These are phyloP conservation scores for Nibea coibor DNA, from an alignment of 2,113 vertebrate species.

Conservation along the genomic window DNA sequence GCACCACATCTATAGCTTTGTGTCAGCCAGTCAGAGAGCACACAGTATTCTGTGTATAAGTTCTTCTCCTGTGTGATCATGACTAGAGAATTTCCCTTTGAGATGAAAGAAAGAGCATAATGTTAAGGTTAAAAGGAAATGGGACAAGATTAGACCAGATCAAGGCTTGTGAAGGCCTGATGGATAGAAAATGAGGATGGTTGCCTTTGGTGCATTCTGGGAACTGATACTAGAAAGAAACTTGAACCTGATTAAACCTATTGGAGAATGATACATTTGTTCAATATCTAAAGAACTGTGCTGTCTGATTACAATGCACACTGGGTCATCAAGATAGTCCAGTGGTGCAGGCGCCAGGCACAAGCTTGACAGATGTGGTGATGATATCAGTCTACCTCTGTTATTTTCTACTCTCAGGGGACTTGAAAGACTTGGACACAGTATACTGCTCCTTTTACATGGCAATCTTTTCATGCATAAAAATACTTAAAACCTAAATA, in stretches of 20 bases:
- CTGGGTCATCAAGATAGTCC: slow-evolving; percentile 18
- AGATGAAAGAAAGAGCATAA: slow-evolving; percentile 49
- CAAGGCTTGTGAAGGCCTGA: neutral
- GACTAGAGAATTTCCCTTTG: neutral
- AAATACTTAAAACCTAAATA: neutral
- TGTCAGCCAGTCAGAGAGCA: too few species aligned
- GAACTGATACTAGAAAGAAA: slow-evolving; percentile 13
- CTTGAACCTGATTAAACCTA: neutral
- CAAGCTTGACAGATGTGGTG: slow-evolving; percentile 27
- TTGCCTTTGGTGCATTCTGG: slow-evolving; percentile 35
- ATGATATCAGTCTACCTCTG: slow-evolving; percentile 46
- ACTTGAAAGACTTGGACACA: slow-evolving; percentile 49
- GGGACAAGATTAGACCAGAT: slow-evolving; percentile 13
- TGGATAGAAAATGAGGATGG: slow-evolving; percentile 19
- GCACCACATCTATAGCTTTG: too few species aligned
- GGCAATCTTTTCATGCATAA: neutral
- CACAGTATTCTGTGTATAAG: neutral
- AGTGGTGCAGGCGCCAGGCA: slow-evolving; percentile 23
- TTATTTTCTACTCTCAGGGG: slow-evolving; percentile 35
- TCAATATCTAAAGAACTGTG: slow-evolving; percentile 6
- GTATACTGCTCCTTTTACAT: neutral
- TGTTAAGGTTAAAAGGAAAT: slow-evolving; percentile 53
- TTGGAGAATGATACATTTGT: slow-evolving; percentile 1
- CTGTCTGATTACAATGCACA: slow-evolving; percentile 34
- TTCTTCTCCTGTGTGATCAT: neutral